Base-by-base conservation (phyloP, 2,888 invertebrate genomes). In the Microplitis manilae region DNA sequence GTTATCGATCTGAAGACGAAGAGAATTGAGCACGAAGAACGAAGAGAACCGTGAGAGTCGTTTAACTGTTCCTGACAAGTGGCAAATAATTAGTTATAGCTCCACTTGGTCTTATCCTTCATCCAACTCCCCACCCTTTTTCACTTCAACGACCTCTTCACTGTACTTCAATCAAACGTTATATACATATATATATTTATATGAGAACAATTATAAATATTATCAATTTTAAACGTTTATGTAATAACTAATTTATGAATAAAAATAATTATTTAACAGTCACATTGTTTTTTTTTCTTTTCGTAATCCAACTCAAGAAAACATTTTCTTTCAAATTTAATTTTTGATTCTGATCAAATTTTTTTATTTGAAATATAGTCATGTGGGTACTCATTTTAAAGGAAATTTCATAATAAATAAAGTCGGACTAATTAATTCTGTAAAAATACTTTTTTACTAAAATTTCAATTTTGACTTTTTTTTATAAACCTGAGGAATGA, bases 41-140 rank as follows among this genome's bases (percentile, higher is more conserved):
- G 78, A 65, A 68, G 75, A 41, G 68, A 76, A 69, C 73, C 71
- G 70, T 60, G 74, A 61, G 74, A 76, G 73, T 74, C 76, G 72
- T 76, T 79, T 74, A 80, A 81, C 77, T 77, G 77, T 78, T 79
- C 64, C 75, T 79, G 80, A 82, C 82, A 80, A 81, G 78, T 80
- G 75, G 77, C 77, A 72, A 81, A 80, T 81, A 79, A 81, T 80
- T 77, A 81, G 72, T 59, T 74, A 78, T 77, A 65, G 65, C 60
- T 60, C 60, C 60, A 20, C 60, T 70, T 64, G 38, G 61, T 72
- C 72, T 60, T 67, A 65, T 59, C 50, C 73, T 72, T 41, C 73
- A 73, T 65, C 65, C 73, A 65, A 64, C 41, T 41, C 30, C 30
- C 30, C 30, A 30, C 4, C 30, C 30, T 30, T 30, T 73, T 40